Percentiles rank a stretch among this genome's conserved stretches.
These are phyloP conservation scores for Drosophila suboccidentalis DNA, from an alignment of 2,888 invertebrate genomes.

Conservation along the genomic window DNA sequence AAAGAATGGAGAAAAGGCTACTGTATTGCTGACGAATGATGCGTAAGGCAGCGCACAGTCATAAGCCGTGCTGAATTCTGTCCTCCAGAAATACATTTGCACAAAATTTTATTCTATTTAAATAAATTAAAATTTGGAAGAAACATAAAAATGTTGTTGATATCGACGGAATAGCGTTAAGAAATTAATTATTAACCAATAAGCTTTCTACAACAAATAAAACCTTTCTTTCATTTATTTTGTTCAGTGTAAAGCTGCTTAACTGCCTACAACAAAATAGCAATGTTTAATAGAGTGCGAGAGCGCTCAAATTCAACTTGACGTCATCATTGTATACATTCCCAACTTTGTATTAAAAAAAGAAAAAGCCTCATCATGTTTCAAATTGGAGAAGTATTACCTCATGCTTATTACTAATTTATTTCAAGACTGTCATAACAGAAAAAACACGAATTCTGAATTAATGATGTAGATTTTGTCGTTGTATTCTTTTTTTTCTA, in stretches of 20 bases:
- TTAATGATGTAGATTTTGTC: background rate
- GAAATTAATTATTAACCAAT: too few relatives aligned
- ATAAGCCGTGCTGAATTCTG: too few relatives aligned
- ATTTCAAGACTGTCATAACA: background rate
- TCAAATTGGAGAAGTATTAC: constrained; percentile 55
- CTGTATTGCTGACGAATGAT: background rate
- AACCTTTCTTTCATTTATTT: background rate
- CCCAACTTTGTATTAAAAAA: constrained; percentile 43
- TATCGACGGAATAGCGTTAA: too few relatives aligned
- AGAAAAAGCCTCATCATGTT: constrained; percentile 45
- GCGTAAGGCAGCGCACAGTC: too few relatives aligned
- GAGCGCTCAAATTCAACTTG: constrained; percentile 37
- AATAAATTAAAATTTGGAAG: background rate
- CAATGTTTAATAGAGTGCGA: background rate
- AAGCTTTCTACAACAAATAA: too few relatives aligned
- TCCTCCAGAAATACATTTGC: too few relatives aligned
- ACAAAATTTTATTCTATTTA: background rate
- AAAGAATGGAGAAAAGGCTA: background rate
- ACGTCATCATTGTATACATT: constrained; percentile 53
- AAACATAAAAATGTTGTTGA: too few relatives aligned
- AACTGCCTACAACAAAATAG: background rate
- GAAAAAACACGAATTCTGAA: background rate
- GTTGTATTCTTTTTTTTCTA: background rate
- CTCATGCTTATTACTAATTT: constrained; percentile 49
- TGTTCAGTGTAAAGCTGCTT: background rate